These are phyloP conservation scores for Melospiza melodia DNA, from an alignment of 2,113 vertebrate genomes.

Conservation along the genomic window DNA sequence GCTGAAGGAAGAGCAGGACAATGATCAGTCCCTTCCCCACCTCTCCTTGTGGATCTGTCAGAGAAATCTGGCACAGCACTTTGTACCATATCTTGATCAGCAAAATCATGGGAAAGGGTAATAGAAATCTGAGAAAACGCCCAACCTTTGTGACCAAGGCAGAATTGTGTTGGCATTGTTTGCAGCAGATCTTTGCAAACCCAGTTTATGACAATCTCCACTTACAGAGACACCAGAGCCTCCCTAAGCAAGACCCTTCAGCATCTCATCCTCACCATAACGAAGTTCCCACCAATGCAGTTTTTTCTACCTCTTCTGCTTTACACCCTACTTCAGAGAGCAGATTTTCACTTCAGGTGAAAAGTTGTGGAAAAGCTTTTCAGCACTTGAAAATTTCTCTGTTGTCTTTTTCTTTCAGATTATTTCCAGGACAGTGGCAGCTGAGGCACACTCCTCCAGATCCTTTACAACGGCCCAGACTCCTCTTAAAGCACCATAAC, in stretches of 20 bases:
- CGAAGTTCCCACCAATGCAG: not conserved
- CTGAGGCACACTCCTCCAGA: not conserved
- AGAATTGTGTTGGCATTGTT: not conserved
- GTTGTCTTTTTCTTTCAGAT: not conserved
- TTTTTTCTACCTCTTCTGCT: not conserved
- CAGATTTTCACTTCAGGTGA: not conserved
- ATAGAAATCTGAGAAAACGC: not conserved
- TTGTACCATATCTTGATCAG: not conserved
- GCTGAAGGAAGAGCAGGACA: slow-evolving; percentile 68
- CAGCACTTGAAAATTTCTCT: not conserved
- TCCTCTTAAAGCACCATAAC: not conserved
- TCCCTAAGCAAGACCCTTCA: not conserved
- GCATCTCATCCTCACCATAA: not conserved
- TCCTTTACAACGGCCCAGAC: not conserved
- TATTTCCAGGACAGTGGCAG: not conserved
- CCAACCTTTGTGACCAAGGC: not conserved
- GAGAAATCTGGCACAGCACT: not conserved
- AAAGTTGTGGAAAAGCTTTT: not conserved
- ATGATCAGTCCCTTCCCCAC: not conserved
- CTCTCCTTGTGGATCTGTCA: not conserved
- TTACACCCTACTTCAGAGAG: not conserved
- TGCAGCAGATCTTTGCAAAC: not conserved
- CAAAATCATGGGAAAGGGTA: not conserved
- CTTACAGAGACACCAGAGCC: not conserved
- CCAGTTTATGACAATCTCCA: rapidly evolving